These are phyloP conservation scores for Mionectes olivaceus DNA, from an alignment of 2,797 vertebrate genomes.

Conservation along the genomic window DNA sequence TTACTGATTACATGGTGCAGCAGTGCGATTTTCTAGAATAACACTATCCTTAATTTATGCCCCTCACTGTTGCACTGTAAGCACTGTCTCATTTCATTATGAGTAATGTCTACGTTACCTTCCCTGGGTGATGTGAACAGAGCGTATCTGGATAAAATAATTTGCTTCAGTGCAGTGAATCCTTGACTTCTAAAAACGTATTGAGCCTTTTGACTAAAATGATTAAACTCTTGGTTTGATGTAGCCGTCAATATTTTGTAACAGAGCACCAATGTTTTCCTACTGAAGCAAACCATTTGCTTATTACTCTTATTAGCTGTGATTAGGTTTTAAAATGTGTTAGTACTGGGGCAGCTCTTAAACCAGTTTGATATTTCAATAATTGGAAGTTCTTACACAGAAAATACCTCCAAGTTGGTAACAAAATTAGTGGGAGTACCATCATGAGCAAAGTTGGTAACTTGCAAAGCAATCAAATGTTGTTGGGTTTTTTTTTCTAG, in stretches of 20 bases:
- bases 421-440: not conserved
- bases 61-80: not conserved
- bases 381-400: not conserved
- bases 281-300: not conserved
- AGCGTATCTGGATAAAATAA: not conserved
- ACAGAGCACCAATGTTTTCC: not conserved
- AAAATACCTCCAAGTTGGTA: not conserved
- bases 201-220: not conserved
- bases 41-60: not conserved
- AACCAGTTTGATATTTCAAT: not conserved
- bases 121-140: not conserved
- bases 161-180: not conserved
- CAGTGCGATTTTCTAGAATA: not conserved
- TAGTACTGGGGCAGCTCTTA: not conserved
- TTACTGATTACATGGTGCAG: not conserved
- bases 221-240: not conserved
- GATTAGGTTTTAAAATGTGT: not conserved
- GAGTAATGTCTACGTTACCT: not conserved
- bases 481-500: conserved; percentile 55
- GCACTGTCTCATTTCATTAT: not conserved
- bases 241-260: not conserved
- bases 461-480: not conserved
- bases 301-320: not conserved
- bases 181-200: not conserved
- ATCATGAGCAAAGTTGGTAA: not conserved